phyloP scores from a whole-genome alignment of 2,797 vertebrate species.

The Caiman crocodilus region DNA sequence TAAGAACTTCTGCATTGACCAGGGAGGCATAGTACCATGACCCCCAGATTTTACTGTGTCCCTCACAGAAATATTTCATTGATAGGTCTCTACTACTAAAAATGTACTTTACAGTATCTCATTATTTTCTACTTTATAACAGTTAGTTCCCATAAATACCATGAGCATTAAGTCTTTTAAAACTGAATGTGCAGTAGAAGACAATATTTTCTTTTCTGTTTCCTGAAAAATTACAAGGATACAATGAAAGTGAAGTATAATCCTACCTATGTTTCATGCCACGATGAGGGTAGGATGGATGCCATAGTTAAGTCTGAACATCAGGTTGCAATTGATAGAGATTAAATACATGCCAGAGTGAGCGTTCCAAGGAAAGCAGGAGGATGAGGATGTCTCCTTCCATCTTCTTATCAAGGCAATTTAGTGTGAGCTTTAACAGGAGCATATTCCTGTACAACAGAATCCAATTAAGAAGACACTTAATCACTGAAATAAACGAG shows the following conservation, averaged over 20 bases:
- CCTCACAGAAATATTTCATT: neutral
- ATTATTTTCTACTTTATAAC: neutral
- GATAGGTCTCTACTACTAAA: neutral
- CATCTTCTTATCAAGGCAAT: conserved; percentile 32
- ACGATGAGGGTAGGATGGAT: conserved; percentile 52
- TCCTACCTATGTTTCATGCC: conserved; percentile 31
- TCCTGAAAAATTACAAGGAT: conserved; percentile 60
- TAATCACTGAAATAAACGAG: conserved; percentile 1
- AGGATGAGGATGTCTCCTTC: conserved; percentile 14
- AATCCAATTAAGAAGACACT: conserved; percentile 30
- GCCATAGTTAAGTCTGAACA: conserved; percentile 61
- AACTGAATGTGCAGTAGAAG: neutral
- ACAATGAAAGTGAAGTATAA: conserved; percentile 51
- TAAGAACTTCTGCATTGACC: neutral
- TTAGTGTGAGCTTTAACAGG: conserved; percentile 30
- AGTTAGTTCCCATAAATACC: neutral
- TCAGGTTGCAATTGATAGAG: conserved; percentile 67
- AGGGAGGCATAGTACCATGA: neutral
- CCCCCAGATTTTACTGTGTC: neutral
- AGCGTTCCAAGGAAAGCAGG: conserved; percentile 65
- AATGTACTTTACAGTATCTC: neutral
- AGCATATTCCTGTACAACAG: conserved; percentile 14
- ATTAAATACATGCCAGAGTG: conserved; percentile 65
- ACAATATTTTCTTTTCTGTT: neutral
- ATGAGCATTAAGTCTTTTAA: neutral